Evolutionary conservation across 2,888 invertebrate genomes (phyloP).

Genomic region (Chromoteleia sp.): DNA sequence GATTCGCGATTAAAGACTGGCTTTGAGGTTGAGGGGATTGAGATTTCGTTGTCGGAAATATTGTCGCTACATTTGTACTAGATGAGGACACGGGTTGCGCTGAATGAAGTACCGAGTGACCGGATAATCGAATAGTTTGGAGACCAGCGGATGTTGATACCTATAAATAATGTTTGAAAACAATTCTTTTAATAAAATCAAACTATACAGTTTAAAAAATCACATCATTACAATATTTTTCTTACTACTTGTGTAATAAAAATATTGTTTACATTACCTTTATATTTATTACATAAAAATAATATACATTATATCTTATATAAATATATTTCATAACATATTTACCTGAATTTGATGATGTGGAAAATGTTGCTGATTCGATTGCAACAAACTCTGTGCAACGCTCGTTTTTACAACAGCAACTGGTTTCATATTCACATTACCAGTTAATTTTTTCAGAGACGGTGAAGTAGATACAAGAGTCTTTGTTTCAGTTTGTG

Average conservation of each 20-base stretch:
- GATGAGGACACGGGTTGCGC: slow-evolving; percentile 84
- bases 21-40: slow-evolving; percentile 74
- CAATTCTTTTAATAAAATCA: background rate
- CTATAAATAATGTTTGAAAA: slow-evolving; percentile 37
- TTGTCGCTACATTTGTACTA: slow-evolving; percentile 82
- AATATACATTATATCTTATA: too few species aligned
- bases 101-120: slow-evolving; percentile 82
- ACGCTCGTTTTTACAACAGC: slow-evolving; percentile 81
- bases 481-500: slow-evolving; percentile 55
- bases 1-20: slow-evolving; percentile 69
- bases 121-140: slow-evolving; percentile 86
- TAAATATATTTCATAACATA: too few species aligned
- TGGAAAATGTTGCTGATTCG: slow-evolving; percentile 83
- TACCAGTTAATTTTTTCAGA: slow-evolving; percentile 77
- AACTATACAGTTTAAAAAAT: too few species aligned
- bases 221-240: too few species aligned
- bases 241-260: too few species aligned
- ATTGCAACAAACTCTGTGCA: slow-evolving; percentile 81
- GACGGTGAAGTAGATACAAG: slow-evolving; percentile 71
- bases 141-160: slow-evolving; percentile 85
- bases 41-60: slow-evolving; percentile 85
- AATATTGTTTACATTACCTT: too few species aligned
- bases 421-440: slow-evolving; percentile 79
- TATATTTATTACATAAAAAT: too few species aligned
- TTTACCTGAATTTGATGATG: slow-evolving; percentile 82